A percentile compares a stretch with the other conserved stretches of the same genome.
These are phyloP conservation scores for Trimorus sp. DNA, from an alignment of 2,888 invertebrate species.

Conservation along the genomic window DNA sequence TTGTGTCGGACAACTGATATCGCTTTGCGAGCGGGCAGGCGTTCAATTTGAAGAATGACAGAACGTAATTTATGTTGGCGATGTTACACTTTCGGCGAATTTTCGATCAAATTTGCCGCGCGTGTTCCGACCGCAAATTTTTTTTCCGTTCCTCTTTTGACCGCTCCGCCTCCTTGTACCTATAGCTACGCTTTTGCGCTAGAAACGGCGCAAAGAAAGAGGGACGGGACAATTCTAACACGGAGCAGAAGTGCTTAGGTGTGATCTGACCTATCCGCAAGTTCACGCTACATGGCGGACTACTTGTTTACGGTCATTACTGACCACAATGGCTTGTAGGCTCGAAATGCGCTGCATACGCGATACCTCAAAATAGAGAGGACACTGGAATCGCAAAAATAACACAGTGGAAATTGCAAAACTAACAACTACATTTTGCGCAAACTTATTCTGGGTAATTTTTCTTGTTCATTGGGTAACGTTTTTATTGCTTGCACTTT, in stretches of 20 bases:
- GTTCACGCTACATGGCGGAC: conserved; percentile 10
- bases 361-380: not conserved
- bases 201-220: not conserved
- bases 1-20: too few relatives aligned
- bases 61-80: not conserved
- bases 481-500: too few relatives aligned
- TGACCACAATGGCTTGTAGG: conserved; percentile 19
- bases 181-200: not conserved
- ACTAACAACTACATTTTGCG: too few relatives aligned
- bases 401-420: not conserved
- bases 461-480: too few relatives aligned
- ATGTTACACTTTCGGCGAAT: not conserved
- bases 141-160: not conserved
- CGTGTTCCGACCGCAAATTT: not conserved
- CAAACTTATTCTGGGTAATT: too few relatives aligned
- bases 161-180: not conserved
- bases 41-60: not conserved
- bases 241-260: conserved; percentile 5
- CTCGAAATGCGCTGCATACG: conserved; percentile 6
- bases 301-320: conserved; percentile 24
- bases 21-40: too few relatives aligned
- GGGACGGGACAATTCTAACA: conserved; percentile 1
- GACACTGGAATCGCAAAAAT: not conserved
- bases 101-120: too few relatives aligned
- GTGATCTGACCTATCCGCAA: conserved; percentile 25